Evolutionary conservation across 2,888 invertebrate species (phyloP), one percentile per base, ranked within the genome.

Genomic region (Rhingia rostrata): DNA sequence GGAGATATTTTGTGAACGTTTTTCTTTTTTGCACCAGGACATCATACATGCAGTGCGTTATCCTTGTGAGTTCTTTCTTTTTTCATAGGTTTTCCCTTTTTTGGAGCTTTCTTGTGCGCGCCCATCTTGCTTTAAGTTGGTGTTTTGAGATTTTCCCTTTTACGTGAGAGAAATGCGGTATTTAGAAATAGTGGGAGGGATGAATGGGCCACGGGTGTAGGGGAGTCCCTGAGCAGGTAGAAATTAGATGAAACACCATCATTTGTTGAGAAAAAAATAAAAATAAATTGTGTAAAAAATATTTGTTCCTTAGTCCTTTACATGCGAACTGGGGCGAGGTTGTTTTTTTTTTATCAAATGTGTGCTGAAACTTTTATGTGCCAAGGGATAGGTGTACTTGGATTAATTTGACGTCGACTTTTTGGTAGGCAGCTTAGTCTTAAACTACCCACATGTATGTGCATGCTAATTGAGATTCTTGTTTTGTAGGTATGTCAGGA

Each of bases 121-220:
- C 70, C 64, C 78, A 56, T 63, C 79, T 60, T 32, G 73, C 45
- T 69, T 67, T 78, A 74, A 78, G 67, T 79, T 67, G 53, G 74
- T 75, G 35, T 63, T 70, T 78, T 78, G 58, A 78, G 82, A 73
- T 74, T 66, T 84, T 66, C 39, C 63, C 66, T 47, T 60, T 77
- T 80, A 84, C 84, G 84, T 84, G 84, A 80, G 84, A 54, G 60
- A 80, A 84, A 80, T 84, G 66, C 69, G 74, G 64, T 75, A 84
- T 84, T 70, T 70, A 53, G 43, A 45, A 22, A 45, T 41, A 32
- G 39, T 39, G 33, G 43, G 12, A 22, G 58, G 30, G 49, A 49
- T 49, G 49, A 49, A 49, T 49, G 60, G 12, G 6, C 35, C 7
- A 6, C 7, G 6, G 33, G 43, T 22, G 33, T 6, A 10, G 73